A percentile compares a stretch with the other conserved stretches of the same genome.
Conservation (phyloP, 2,888 invertebrate genomes). For the Lasius fuliginosus region DNA sequence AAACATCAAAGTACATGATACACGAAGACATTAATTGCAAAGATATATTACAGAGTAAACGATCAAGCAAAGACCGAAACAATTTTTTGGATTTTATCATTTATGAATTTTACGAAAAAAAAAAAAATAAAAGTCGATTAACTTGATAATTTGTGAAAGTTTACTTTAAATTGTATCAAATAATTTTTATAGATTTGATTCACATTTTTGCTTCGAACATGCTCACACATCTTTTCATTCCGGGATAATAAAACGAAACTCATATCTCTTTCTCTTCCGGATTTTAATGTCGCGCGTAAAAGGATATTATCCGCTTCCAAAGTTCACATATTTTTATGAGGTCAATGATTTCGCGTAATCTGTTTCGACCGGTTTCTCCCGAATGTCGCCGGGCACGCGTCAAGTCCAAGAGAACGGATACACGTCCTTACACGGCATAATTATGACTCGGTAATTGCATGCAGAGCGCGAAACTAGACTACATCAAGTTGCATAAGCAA, state of each 20-base stretch:
- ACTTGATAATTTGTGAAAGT: not conserved
- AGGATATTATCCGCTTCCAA: not conserved
- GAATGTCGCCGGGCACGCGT: not conserved
- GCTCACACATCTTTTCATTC: not conserved
- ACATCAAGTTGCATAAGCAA: not conserved
- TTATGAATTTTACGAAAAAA: not conserved
- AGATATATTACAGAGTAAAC: not conserved
- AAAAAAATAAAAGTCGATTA: not conserved
- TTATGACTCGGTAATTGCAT: conserved; percentile 3
- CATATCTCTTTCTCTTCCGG: not conserved
- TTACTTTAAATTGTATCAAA: not conserved
- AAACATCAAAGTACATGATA: not conserved
- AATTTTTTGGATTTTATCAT: not conserved
- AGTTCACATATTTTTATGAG: not conserved
- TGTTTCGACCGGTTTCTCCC: not conserved
- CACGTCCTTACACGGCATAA: conserved; percentile 15
- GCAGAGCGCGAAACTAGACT: conserved; percentile 5
- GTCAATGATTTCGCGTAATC: conserved; percentile 6
- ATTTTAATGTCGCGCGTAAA: not conserved
- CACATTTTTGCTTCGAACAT: not conserved
- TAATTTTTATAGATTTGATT: not conserved
- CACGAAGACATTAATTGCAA: not conserved
- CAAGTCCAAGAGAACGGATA: not conserved
- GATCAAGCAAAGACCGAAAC: not conserved
- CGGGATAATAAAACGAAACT: not conserved